Evolutionary conservation across 2,888 invertebrate species (phyloP), one percentile per base, ranked within the genome.

Genomic region (Drosophila setosimentum): DNA sequence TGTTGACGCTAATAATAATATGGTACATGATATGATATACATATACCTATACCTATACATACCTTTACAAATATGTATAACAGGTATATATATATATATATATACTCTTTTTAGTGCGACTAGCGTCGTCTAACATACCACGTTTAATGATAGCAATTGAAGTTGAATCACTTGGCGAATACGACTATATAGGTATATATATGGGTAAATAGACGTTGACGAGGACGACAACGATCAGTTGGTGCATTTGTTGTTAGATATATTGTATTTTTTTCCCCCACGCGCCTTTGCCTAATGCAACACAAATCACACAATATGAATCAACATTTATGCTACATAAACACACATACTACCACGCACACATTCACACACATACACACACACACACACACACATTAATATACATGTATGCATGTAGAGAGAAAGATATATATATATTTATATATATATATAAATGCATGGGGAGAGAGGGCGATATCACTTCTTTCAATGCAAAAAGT

Each of bases 241-340:
- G 89, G 86, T 86, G 86, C 86, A 86, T 86, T 86, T 86, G 87
- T 86, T 86, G 86, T 86, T 86, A 89, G 78, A 85, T 86, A 78
- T 89, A 87, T 84, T 84, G 87, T 82, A 87, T 77, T 85, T 86
- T 78, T 79, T 86, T 68, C 2, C 68, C 76, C 87, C 76, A 76
- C 68, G 72, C 78, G 78, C 80, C 80, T 78, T 78, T 78, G 78
- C 80, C 76, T 72, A 80, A 78, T 68, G 78, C 78, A 78, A 80
- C 82, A 80, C 50, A 69, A 66, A 72, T 40, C 53, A 83, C 45
- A 71, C 35, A 48, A 76, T 76, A 57, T 58, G 67, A 61, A 71
- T 35, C 48, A 50, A 74, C 32, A 54, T 73, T 61, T 65, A 67
- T 68, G 49, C 45, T 48, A 48, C 55, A 30, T 51, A 58, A 27